Base-by-base conservation (phyloP, 2,888 invertebrate genomes). In the Pollenia griseotomentosa region DNA sequence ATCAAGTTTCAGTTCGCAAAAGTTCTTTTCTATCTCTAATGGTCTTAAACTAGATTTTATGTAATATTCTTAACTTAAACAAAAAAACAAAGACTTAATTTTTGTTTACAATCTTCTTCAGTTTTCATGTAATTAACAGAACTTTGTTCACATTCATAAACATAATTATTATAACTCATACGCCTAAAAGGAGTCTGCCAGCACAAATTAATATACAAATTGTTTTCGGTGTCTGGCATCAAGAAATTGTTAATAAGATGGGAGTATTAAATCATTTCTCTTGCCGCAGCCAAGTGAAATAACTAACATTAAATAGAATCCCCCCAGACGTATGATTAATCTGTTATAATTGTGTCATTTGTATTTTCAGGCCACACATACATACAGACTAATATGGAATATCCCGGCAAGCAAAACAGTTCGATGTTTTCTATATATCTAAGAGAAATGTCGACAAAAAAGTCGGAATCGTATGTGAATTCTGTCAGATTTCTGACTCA, bases 321-420 rank as follows among this genome's bases (percentile, higher is more conserved):
- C 42, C 55, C 42, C 40, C 12, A 71, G 70, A 71, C 55, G 42
- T 55, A 55, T 71, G 70, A 71, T 55, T 71, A 55, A 71, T 71
- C 19, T 19, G 16, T 42, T 53, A 42, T 55, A 71, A 71, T 53
- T 70, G 51, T 71, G 53, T 71, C 53, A 71, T 71, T 71, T 71
- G 70, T 55, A 16, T 71, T 33, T 33, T 33, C 5, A 33, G 6
- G 5, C 33, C 33, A 19, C 19, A 19, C 19, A 33, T 6, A 33
- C 33, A 33, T 33, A 33, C 6, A 33, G 33, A 33, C 33, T 33
- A 6, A 33, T 33, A 33, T 33, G 33, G 33, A 33, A 33, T 33
- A 33, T 6, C 33, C 33, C 33, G 6, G 33, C 1, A 0, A 33
- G 33, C 33, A 33, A 33, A 33, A 33, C 6, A 33, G 33, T 33